phyloP scores from a whole-genome alignment of 1,140 invertebrate genomes.

The Leptoteleia sp. region DNA sequence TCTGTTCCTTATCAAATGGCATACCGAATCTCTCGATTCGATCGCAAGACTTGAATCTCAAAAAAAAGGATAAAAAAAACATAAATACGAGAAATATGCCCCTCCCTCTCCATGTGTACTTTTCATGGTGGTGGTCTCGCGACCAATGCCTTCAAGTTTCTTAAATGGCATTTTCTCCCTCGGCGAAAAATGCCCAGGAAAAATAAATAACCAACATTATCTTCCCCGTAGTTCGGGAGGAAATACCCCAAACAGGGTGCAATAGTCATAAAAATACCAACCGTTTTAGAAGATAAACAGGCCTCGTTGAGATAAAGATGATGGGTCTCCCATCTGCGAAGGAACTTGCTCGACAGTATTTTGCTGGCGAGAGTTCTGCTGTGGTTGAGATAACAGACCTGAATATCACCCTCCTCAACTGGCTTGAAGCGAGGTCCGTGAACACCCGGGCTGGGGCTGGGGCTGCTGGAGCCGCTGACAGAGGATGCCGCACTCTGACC shows the following conservation, averaged over 20 bases:
- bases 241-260: constrained; percentile 28
- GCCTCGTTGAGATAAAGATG: constrained; percentile 86
- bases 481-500: constrained; percentile 75
- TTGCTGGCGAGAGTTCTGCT: constrained; percentile 90
- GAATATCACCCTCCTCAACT: constrained; percentile 88
- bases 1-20: no score
- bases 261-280: constrained; percentile 80
- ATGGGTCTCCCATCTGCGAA: constrained; percentile 91
- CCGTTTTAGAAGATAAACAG: constrained; percentile 88
- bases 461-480: constrained; percentile 75
- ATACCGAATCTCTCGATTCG: no score
- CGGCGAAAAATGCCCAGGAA: constrained; percentile 13
- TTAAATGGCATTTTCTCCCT: neutral
- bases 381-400: constrained; percentile 90
- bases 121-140: neutral
- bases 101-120: neutral
- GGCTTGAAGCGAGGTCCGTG: constrained; percentile 88
- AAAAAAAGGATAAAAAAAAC: constrained; percentile 1
- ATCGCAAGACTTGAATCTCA: neutral
- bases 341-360: constrained; percentile 90
- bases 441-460: constrained; percentile 80
- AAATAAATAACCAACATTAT: constrained; percentile 43
- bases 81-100: neutral
- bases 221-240: neutral
- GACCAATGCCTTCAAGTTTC: constrained; percentile 3